Evolutionary conservation across 92 coral and sea anemone genomes (phyloP).

Genomic region (Zoanthus solanderi): DNA sequence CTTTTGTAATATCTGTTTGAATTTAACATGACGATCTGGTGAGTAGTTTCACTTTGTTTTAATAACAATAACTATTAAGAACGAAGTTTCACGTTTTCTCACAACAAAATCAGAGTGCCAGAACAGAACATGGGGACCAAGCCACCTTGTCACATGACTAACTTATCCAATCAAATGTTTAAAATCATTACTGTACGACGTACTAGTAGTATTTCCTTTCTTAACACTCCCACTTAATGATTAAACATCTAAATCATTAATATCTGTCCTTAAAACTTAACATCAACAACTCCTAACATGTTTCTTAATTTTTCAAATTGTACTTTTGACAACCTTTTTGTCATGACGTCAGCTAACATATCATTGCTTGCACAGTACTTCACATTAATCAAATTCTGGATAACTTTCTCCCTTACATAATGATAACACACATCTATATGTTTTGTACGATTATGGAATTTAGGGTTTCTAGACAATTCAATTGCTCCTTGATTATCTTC

Average conservation of each 20-base stretch:
- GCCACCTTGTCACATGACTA: background rate
- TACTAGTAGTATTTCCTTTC: background rate
- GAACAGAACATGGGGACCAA: too few species aligned
- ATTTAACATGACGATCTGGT: background rate
- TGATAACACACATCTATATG: constrained; percentile 48
- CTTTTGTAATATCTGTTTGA: constrained; percentile 21
- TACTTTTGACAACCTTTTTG: constrained; percentile 30
- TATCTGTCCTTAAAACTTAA: constrained; percentile 7
- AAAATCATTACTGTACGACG: background rate
- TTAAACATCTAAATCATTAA: background rate
- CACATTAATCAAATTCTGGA: background rate
- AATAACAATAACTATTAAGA: too few species aligned
- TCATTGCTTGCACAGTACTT: constrained; percentile 43
- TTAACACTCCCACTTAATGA: constrained; percentile 58
- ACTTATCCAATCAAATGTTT: background rate
- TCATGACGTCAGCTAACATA: constrained; percentile 47
- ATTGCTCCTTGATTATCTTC: constrained; percentile 55
- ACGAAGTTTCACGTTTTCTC: too few species aligned
- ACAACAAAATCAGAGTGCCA: too few species aligned
- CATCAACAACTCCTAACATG: constrained; percentile 28
- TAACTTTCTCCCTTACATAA: constrained; percentile 38
- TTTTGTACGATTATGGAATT: constrained; percentile 46
- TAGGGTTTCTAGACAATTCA: constrained; percentile 41
- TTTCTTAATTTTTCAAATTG: constrained; percentile 39
- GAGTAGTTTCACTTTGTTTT: too few species aligned